phyloP scores from a whole-genome alignment of 2,113 vertebrate genomes.

The Hippocampus zosterae region DNA sequence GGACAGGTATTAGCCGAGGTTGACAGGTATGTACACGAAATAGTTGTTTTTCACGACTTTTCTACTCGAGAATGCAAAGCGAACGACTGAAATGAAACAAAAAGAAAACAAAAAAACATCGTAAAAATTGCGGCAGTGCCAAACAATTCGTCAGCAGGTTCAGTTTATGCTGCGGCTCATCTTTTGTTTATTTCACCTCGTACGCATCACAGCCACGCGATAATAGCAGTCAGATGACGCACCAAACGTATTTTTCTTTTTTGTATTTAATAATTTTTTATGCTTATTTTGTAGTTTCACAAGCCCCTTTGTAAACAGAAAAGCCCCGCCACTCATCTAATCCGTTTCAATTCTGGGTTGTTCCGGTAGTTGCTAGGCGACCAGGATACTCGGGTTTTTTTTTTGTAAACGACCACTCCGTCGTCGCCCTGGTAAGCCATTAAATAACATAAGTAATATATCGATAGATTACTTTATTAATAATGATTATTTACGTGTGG shows the following conservation, averaged over 20 bases:
- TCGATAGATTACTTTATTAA: background rate
- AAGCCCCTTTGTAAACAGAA: background rate
- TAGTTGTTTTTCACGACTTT: too few species aligned
- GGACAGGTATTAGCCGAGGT: too few species aligned
- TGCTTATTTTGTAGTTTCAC: background rate
- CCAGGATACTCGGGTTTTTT: background rate
- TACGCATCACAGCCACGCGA: background rate
- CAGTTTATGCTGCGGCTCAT: background rate
- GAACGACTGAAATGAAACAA: too few species aligned
- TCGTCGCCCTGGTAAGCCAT: constrained; percentile 28
- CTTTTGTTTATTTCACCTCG: background rate
- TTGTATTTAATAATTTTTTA: background rate
- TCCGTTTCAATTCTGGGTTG: background rate
- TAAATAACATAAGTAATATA: too few species aligned
- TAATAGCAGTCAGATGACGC: background rate
- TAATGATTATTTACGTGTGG: background rate
- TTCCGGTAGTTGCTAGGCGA: constrained; percentile 3
- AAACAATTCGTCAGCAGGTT: background rate
- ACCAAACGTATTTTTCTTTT: background rate
- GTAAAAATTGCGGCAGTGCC: background rate
- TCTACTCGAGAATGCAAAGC: too few species aligned
- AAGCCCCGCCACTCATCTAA: too few species aligned
- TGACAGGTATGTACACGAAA: too few species aligned
- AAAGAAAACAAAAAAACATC: background rate
- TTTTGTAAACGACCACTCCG: background rate